Percentiles rank a stretch among this genome's conserved stretches.
phyloP scores from a whole-genome alignment of 2,888 invertebrate species.

The Cantharis flavilabris region DNA sequence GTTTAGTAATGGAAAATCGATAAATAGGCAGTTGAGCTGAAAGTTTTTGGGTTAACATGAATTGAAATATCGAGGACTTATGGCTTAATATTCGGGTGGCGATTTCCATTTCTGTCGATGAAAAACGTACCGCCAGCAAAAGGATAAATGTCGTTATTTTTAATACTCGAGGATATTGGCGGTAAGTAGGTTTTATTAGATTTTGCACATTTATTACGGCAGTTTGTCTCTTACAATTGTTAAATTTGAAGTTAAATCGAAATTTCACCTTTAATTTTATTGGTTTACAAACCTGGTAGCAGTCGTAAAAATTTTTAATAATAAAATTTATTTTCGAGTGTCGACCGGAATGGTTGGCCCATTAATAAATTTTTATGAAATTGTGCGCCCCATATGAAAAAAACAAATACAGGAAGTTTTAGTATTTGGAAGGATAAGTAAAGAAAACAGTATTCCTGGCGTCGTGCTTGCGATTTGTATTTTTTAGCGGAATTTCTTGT shows the following conservation, averaged over 20 bases:
- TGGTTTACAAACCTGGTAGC: background rate
- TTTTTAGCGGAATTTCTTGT: background rate
- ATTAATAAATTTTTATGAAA: background rate
- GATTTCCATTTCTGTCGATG: slow-evolving; percentile 36
- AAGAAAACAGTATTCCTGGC: slow-evolving; percentile 5
- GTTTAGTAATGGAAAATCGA: slow-evolving; percentile 42
- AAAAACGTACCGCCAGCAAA: slow-evolving; percentile 17
- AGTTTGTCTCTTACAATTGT: background rate
- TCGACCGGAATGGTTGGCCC: background rate
- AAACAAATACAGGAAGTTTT: background rate
- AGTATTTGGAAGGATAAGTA: background rate
- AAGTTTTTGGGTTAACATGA: slow-evolving; percentile 41
- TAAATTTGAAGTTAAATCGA: background rate
- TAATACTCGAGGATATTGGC: slow-evolving; percentile 16
- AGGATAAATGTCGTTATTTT: slow-evolving; percentile 25
- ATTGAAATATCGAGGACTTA: slow-evolving; percentile 41
- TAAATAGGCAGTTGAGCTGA: slow-evolving; percentile 34
- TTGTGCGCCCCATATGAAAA: background rate
- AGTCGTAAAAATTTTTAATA: background rate
- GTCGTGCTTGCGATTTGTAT: background rate
- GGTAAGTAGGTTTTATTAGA: slow-evolving; percentile 9
- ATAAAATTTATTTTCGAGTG: background rate
- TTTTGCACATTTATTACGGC: background rate
- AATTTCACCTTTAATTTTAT: background rate
- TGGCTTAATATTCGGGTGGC: slow-evolving; percentile 37